phyloP scores from a whole-genome alignment of 2,113 vertebrate species.

The Sisor rabdophorus region DNA sequence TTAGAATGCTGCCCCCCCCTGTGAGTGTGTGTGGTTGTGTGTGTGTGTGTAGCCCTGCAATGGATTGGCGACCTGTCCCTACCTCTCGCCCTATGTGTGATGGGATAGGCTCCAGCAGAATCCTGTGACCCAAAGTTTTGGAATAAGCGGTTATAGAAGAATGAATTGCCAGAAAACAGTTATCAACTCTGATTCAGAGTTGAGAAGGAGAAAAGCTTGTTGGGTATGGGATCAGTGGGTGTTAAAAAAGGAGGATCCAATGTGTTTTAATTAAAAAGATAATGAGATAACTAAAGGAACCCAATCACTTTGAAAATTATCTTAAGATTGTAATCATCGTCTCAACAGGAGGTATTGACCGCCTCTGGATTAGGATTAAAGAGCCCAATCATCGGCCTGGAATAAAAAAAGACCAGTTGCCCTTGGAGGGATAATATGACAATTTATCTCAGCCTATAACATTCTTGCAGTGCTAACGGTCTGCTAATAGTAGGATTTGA shows the following conservation, averaged over 20 bases:
- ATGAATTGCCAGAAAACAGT: no score
- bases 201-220: not conserved
- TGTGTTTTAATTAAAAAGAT: slow-evolving; percentile 40
- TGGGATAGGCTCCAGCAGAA: no score
- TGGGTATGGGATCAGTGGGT: not conserved
- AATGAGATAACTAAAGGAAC: slow-evolving; percentile 35
- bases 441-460: not conserved
- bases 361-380: slow-evolving; percentile 33
- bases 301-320: slow-evolving; percentile 31
- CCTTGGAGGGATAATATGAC: slow-evolving; percentile 22
- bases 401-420: not conserved
- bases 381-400: not conserved
- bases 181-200: not conserved
- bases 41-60: no score
- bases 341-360: slow-evolving; percentile 20
- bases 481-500: slow-evolving; percentile 18
- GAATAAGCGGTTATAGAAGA: no score
- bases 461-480: not conserved
- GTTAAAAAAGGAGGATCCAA: not conserved
- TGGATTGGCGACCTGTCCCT: no score
- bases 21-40: no score
- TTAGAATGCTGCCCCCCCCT: no score
- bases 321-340: slow-evolving; percentile 27
- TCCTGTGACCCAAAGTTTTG: no score
- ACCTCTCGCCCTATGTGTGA: no score